Percentiles rank a stretch among this genome's conserved stretches.
These are phyloP conservation scores for Luperina nickerlii DNA, from an alignment of 2,888 invertebrate genomes.

Conservation along the genomic window DNA sequence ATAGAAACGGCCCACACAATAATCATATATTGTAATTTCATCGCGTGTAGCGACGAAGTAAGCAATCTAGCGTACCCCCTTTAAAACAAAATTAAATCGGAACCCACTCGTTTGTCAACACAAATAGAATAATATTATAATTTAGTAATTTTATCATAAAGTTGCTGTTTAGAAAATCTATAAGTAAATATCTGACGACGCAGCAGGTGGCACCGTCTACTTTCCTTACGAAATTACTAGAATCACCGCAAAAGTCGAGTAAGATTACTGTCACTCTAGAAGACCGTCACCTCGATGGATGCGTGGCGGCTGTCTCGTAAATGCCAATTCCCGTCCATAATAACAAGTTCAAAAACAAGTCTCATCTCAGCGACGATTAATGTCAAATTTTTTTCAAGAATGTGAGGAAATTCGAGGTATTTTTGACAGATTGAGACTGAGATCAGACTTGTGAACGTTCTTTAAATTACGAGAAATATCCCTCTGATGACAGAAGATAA, in stretches of 20 bases:
- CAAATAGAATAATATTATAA: constrained; percentile 21
- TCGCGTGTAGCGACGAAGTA: constrained; percentile 15
- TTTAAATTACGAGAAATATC: not conserved
- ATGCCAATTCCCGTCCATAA: no score
- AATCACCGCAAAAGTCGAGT: no score
- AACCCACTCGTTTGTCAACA: constrained; percentile 23
- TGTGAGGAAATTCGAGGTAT: no score
- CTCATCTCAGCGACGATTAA: no score
- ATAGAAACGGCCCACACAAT: no score
- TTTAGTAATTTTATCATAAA: not conserved
- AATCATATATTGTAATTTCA: constrained; percentile 30
- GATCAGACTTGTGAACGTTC: no score
- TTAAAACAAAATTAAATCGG: constrained; percentile 13
- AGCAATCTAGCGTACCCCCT: constrained; percentile 20
- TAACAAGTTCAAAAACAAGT: no score
- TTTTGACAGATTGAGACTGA: no score
- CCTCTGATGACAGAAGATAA: not conserved
- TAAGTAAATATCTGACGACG: not conserved
- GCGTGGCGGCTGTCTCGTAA: no score
- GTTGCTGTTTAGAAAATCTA: no score
- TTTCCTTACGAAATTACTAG: not conserved
- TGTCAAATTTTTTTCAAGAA: no score
- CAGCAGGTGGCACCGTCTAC: not conserved
- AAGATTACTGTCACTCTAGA: not conserved
- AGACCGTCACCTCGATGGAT: no score